A percentile compares a stretch with the other conserved stretches of the same genome.
phyloP scores from a whole-genome alignment of 1,140 invertebrate species.

The Hyles vespertilio region DNA sequence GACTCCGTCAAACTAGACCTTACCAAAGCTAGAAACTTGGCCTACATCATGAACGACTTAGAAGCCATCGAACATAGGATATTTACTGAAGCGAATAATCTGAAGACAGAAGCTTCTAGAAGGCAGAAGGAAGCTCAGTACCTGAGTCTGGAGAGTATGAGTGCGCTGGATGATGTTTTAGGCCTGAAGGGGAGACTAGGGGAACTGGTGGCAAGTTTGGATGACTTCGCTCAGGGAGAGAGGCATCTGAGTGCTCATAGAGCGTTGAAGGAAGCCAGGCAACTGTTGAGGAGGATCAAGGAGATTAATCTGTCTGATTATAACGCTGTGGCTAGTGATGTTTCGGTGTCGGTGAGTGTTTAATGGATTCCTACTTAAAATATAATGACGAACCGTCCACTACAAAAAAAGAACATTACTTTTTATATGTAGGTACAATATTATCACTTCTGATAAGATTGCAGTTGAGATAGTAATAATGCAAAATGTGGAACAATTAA shows the following conservation, averaged over 20 bases:
- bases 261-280: constrained; percentile 77
- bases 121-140: constrained; percentile 42
- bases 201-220: constrained; percentile 62
- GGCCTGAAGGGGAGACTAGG: constrained; percentile 43
- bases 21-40: constrained; percentile 36
- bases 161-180: constrained; percentile 51
- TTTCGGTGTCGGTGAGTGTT: constrained; percentile 67
- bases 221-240: constrained; percentile 76
- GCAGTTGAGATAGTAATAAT: too few relatives aligned
- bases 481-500: too few relatives aligned
- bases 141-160: constrained; percentile 61
- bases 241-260: constrained; percentile 77
- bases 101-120: constrained; percentile 44
- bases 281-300: constrained; percentile 76
- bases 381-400: too few relatives aligned
- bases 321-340: constrained; percentile 66
- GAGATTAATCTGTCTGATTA: constrained; percentile 69
- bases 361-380: background rate
- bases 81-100: constrained; percentile 42
- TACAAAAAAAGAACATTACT: too few relatives aligned
- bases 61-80: constrained; percentile 45
- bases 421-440: too few relatives aligned
- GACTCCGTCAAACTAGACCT: constrained; percentile 23
- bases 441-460: too few relatives aligned
- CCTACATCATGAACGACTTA: constrained; percentile 29